phyloP scores from a whole-genome alignment of 2,797 vertebrate genomes.

The Hippocampus kuda region DNA sequence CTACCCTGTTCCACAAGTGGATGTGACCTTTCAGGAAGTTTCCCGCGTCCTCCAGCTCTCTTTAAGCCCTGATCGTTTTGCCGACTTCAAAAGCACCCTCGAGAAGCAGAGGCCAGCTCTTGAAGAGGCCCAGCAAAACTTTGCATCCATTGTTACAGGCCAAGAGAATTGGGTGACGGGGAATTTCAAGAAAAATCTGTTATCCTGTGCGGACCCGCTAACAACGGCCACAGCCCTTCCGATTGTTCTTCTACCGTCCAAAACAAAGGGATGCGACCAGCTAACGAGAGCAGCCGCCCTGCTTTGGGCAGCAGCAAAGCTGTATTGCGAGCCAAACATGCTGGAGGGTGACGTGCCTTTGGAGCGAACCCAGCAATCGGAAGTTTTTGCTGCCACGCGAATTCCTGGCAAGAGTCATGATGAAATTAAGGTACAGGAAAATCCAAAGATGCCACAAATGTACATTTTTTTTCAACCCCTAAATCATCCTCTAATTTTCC shows the following conservation, averaged over 20 bases:
- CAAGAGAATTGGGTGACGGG: slow-evolving; percentile 71
- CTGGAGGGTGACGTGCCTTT: slow-evolving; percentile 56
- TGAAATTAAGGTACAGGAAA: slow-evolving; percentile 62
- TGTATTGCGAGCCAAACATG: slow-evolving; percentile 62
- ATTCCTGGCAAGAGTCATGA: slow-evolving; percentile 62
- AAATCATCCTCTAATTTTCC: not conserved
- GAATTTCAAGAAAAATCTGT: slow-evolving; percentile 65
- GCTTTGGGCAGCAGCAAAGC: slow-evolving; percentile 68
- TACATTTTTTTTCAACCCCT: too few species aligned
- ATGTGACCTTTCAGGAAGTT: slow-evolving; percentile 64
- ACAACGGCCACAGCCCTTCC: slow-evolving; percentile 66
- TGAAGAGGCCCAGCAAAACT: slow-evolving; percentile 46
- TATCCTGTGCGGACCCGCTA: slow-evolving; percentile 60
- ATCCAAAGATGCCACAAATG: not conserved
- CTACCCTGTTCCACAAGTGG: slow-evolving; percentile 67
- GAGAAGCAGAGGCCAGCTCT: slow-evolving; percentile 56
- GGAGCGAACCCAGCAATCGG: slow-evolving; percentile 70
- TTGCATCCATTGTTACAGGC: slow-evolving; percentile 30
- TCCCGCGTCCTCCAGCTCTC: slow-evolving; percentile 69
- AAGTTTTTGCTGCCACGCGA: slow-evolving; percentile 66
- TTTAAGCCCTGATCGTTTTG: slow-evolving; percentile 58
- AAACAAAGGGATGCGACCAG: slow-evolving; percentile 44
- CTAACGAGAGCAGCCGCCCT: slow-evolving; percentile 59
- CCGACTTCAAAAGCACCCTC: slow-evolving; percentile 54
- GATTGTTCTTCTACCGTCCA: slow-evolving; percentile 57